Percentiles rank a stretch among this genome's conserved stretches.
These are phyloP conservation scores for Scolopax bukidnonensis DNA, from an alignment of 2,797 vertebrate genomes.

Conservation along the genomic window DNA sequence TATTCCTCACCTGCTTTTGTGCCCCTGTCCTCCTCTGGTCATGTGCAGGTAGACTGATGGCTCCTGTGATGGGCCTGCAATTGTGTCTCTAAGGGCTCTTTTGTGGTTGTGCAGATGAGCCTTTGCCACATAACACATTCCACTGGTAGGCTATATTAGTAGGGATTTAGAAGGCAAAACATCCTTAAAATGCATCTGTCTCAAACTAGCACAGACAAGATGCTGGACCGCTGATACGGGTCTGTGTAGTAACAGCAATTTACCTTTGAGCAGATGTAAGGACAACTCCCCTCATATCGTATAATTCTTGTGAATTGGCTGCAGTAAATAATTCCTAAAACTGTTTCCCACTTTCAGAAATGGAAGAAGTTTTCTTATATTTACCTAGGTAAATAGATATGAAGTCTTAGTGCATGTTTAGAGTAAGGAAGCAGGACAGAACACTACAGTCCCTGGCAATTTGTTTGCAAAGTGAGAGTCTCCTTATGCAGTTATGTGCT, in stretches of 20 bases:
- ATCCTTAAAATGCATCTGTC: neutral
- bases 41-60: neutral
- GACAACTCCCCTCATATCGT: neutral
- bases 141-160: neutral
- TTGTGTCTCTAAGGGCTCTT: neutral
- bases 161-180: neutral
- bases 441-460: neutral
- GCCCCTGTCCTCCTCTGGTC: neutral
- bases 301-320: neutral
- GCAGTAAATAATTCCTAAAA: neutral
- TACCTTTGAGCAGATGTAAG: neutral
- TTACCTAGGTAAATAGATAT: neutral
- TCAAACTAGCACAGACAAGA: neutral
- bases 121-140: neutral
- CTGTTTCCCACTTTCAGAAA: neutral
- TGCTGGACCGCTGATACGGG: neutral
- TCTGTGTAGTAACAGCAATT: neutral
- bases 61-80: neutral
- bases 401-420: neutral
- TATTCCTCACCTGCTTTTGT: neutral
- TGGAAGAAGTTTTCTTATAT: neutral
- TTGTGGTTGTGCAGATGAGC: neutral
- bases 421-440: neutral
- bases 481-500: rapidly evolving
- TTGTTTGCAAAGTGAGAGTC: neutral